Base-by-base conservation (phyloP, 2,797 vertebrate species). In the Arrhamphus sclerolepis region DNA sequence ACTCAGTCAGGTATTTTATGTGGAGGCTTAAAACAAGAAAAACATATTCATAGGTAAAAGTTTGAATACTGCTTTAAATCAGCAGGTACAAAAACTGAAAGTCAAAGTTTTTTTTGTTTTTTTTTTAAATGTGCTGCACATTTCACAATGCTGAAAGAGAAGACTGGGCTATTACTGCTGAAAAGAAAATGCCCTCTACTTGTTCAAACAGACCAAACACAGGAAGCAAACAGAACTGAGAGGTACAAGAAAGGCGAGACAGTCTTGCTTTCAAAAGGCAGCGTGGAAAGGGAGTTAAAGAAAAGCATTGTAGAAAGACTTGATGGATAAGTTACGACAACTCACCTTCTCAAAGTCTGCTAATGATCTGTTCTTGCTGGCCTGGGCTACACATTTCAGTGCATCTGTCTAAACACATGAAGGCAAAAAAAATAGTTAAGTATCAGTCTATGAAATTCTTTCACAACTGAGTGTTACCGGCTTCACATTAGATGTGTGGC, bases 291-390 rank as follows among this genome's bases (percentile, higher is more conserved):
- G 7, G 19, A 11, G 18, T 0, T 19, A 16, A 26, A 19, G 10
- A 29, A 41, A 39, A 57, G 5, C 1, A 7, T n/a, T 39, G 0
- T 11, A 40, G 17, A 11, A 2, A 58, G 9, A 18, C 29, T 0
- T 21, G 4, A 21, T 5, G 3, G 28, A 62, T 2, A 3, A 14
- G 4, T 16, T 38, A 2, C 14, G 9, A 10, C 0, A n/a, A 46
- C 22, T 74, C 69, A 98, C 98, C 93, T 97, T 99, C 87, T 99
- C 97, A 90, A 99, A 99, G 81, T 99, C 97, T 78, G 97, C 97
- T 94, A 99, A 93, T 1, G 98, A 99, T 81, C 98, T 92, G 93
- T 99, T 98, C 94, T 99, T 99, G 86, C 98, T 96, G 84, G 98
- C 98, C 83, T 95, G 96, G 66, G 98, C 98, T 85, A 99, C 94